Evolutionary conservation across 2,113 vertebrate species (phyloP).

Genomic region (Clinocottus analis): DNA sequence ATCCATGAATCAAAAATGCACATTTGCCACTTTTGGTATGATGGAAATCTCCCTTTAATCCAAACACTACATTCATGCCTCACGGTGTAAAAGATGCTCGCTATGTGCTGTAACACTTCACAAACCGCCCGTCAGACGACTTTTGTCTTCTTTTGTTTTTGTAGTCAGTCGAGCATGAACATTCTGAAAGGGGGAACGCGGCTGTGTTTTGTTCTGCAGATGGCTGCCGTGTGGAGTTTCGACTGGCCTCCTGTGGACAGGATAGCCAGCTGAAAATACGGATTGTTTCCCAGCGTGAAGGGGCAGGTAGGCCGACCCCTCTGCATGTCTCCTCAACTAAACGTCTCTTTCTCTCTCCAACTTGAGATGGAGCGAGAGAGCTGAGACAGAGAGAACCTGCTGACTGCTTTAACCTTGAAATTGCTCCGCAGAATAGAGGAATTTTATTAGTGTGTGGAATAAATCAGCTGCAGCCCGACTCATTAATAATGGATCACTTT

Average conservation of each 20-base stretch:
- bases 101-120: not conserved
- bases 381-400: constrained; percentile 14
- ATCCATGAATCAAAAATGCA: not conserved
- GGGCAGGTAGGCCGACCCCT: constrained; percentile 80
- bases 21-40: not conserved
- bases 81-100: not conserved
- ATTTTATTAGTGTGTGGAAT: constrained; percentile 68
- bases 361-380: not conserved
- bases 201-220: constrained; percentile 69
- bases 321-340: constrained; percentile 2
- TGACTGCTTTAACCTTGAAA: constrained; percentile 62
- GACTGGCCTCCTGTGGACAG: constrained; percentile 91
- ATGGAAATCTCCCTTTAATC: not conserved
- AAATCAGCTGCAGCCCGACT: constrained; percentile 63
- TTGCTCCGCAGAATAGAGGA: constrained; percentile 54
- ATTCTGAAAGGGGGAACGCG: constrained; percentile 16
- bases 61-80: constrained; percentile 3
- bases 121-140: constrained; percentile 23
- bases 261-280: constrained; percentile 90
- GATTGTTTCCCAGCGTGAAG: constrained; percentile 82
- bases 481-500: constrained; percentile 69
- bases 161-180: constrained; percentile 27
- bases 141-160: constrained; percentile 19
- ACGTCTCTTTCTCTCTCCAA: not conserved
- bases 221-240: constrained; percentile 78